These are phyloP conservation scores for Myripristis jacobus DNA, from an alignment of 2,797 vertebrate genomes.

Conservation along the genomic window DNA sequence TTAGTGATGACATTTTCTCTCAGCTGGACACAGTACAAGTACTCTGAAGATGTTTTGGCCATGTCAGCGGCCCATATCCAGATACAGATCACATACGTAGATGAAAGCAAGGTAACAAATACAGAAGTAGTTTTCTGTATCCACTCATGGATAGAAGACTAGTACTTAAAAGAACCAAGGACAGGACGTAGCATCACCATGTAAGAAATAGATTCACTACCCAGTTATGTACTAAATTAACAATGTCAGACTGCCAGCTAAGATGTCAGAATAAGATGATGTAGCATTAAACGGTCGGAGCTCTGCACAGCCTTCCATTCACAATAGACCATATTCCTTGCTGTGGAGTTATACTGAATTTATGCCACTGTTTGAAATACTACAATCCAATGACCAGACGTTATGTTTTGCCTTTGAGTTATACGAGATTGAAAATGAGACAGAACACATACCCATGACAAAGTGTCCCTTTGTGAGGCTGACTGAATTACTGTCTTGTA, in stretches of 20 bases:
- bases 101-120: conserved; percentile 3
- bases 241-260: conserved; percentile 33
- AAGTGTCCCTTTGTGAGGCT: conserved; percentile 29
- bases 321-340: conserved; percentile 5
- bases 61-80: conserved; percentile 1
- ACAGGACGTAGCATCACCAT: conserved; percentile 21
- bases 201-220: conserved; percentile 16
- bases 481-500: conserved; percentile 36
- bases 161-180: conserved; percentile 14
- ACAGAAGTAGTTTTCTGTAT: neutral
- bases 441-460: conserved; percentile 20
- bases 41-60: conserved; percentile 1
- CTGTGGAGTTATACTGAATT: conserved; percentile 20
- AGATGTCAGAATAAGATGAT: conserved; percentile 23
- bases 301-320: conserved; percentile 31
- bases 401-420: conserved; percentile 31
- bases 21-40: neutral
- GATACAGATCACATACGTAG: neutral
- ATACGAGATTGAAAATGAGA: neutral
- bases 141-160: neutral
- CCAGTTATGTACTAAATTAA: conserved; percentile 36
- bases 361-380: conserved; percentile 30
- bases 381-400: conserved; percentile 28
- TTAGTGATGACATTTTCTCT: conserved; percentile 4
- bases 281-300: conserved; percentile 42